Evolutionary conservation across 2,797 vertebrate species (phyloP), one percentile per base, ranked within the genome.

Genomic region (Girardinus metallicus): DNA sequence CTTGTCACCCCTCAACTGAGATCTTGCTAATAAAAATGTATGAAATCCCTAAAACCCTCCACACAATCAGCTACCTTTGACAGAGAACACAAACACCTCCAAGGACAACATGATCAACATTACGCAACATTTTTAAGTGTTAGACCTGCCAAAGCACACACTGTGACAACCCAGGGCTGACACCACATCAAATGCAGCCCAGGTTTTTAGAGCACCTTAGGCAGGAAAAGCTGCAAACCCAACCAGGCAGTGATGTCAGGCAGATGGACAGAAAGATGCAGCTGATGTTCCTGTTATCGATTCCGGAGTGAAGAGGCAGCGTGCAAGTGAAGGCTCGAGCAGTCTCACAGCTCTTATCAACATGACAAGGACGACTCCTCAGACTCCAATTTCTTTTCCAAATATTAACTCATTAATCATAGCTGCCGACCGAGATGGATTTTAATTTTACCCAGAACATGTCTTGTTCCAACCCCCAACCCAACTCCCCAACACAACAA

Each of bases 331-430:
- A 82, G 49, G 81, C 80, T 49, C 36, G 1, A 73, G 66, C 88
- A 80, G 81, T 81, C 78, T 85, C 92, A 87, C 81, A 80, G 88
- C 90, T 93, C 91, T 93, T 93, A 95, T 94, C 91, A 93, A 88
- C 87, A 81, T 91, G 92, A 93, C 94, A 94, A 92, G 90, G 91
- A 92, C 80, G 55, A 47, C 81, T 89, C 87, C 92, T 92, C 93
- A 93, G 81, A 94, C 94, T 95, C 87, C 94, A 95, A 95, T 96
- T 96, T 95, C 91, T 92, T 87, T 91, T 90, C 83, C 83, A 93
- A 95, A 95, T 95, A 96, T 96, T 93, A 96, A 94, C 90, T 96
- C 96, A 96, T 97, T 97, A 96, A 97, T 97, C 96, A 96, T 86
- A 86, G 91, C 92, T 49, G 41, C 90, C 95, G 91, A 93, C 94